Evolutionary conservation across 2,797 vertebrate species (phyloP).

Genomic region (Gymnopithys bicolor): DNA sequence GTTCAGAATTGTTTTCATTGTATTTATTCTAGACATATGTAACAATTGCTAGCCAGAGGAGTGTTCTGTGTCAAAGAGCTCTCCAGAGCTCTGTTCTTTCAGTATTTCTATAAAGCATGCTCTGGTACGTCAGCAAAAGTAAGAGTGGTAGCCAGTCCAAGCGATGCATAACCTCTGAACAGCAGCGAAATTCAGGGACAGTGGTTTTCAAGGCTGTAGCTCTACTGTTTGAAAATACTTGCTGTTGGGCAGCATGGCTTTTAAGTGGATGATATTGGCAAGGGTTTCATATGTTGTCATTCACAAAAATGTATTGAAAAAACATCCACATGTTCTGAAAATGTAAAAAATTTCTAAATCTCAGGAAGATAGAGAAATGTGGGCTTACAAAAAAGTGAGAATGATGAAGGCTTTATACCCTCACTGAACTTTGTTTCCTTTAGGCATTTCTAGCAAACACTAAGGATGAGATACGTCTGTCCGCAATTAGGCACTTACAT

Average conservation of each 20-base stretch:
- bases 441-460: background rate
- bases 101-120: background rate
- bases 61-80: background rate
- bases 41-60: background rate
- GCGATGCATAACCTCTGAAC: background rate
- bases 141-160: fast-evolving
- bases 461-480: background rate
- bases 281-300: background rate
- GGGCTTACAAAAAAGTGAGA: background rate
- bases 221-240: background rate
- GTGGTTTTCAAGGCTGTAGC: background rate
- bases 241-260: background rate
- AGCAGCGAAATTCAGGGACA: background rate
- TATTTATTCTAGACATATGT: background rate
- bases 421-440: background rate
- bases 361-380: background rate
- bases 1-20: background rate
- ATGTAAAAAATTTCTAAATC: background rate
- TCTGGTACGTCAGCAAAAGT: background rate
- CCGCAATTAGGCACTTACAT: background rate
- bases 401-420: background rate
- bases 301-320: background rate
- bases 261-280: background rate
- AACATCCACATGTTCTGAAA: background rate
- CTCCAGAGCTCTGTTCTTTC: background rate